A percentile compares a stretch with the other conserved stretches of the same genome.
These are phyloP conservation scores for Dendrophyllia cribrosa DNA, from an alignment of 64 coral and sea anemone genomes.

Conservation along the genomic window DNA sequence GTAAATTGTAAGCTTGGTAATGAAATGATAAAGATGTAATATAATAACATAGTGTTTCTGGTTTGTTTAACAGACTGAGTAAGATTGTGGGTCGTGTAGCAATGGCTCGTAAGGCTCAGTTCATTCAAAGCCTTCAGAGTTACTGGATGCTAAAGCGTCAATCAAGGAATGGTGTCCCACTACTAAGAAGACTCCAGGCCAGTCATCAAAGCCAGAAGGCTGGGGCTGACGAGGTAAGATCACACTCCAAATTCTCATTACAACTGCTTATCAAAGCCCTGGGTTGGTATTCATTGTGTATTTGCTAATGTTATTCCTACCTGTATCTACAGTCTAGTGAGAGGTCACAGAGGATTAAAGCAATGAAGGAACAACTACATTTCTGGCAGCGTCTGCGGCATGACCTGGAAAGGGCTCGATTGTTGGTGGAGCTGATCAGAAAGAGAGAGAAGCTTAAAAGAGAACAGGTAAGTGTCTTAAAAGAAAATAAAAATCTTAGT, in stretches of 20 bases:
- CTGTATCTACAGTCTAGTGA: conserved; percentile 73
- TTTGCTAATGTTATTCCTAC: not conserved
- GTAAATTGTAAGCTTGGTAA: no score
- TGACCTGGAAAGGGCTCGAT: conserved; percentile 92
- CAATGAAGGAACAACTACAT: conserved; percentile 99
- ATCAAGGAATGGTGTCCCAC: conserved; percentile 98
- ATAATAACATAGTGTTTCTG: not conserved
- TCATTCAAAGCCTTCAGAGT: conserved; percentile 93
- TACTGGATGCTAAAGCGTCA: conserved; percentile 99
- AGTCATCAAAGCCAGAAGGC: conserved; percentile 93
- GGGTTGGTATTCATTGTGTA: not conserved
- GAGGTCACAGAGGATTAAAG: conserved; percentile 92
- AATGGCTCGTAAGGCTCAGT: conserved; percentile 95
- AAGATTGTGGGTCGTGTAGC: conserved; percentile 98
- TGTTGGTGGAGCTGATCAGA: conserved; percentile 95
- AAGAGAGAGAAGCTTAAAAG: conserved; percentile 98
- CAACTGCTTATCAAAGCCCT: not conserved
- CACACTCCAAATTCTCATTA: not conserved
- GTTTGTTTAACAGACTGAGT: conserved; percentile 71
- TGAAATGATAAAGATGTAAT: no score
- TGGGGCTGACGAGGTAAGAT: conserved; percentile 86
- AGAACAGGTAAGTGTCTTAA: conserved; percentile 87
- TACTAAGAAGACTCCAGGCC: conserved; percentile 92
- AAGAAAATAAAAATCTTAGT: not conserved
- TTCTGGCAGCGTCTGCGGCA: conserved; percentile 98